Conservation (phyloP, 2,113 vertebrate species). For the Monopterus albus region DNA sequence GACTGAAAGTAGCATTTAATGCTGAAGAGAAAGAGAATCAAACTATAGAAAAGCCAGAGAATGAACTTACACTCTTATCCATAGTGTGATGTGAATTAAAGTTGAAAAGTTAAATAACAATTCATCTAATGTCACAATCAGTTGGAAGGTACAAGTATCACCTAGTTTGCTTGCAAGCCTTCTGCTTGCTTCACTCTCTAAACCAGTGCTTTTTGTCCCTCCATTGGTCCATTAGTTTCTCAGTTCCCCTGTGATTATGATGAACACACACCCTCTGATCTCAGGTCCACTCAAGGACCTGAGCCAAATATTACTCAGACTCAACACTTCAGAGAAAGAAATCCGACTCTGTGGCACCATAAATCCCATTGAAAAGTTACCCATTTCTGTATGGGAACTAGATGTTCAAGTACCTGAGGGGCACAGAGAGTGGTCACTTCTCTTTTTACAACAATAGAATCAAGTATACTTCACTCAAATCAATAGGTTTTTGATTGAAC, state of each 20-base stretch:
- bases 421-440: too few relatives aligned
- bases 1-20: neutral
- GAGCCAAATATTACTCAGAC: conserved; percentile 34
- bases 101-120: neutral
- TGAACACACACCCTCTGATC: conserved; percentile 31
- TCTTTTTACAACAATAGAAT: conserved; percentile 17
- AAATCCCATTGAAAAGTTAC: conserved; percentile 46
- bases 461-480: neutral
- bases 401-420: conserved; percentile 8
- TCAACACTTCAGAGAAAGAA: conserved; percentile 49
- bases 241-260: conserved; percentile 26
- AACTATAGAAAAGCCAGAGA: neutral
- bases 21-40: neutral
- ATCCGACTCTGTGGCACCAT: conserved; percentile 50
- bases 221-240: neutral
- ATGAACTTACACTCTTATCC: neutral
- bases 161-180: conserved; percentile 20
- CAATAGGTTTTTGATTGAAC: conserved; percentile 1
- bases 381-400: conserved; percentile 34
- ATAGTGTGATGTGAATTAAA: neutral
- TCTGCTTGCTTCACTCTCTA: neutral
- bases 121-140: neutral
- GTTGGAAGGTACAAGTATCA: neutral
- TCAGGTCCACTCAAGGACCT: conserved; percentile 16
- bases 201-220: neutral